Evolutionary conservation across 2,113 vertebrate species (phyloP), one percentile per base, ranked within the genome.

Genomic region (Cariama cristata): DNA sequence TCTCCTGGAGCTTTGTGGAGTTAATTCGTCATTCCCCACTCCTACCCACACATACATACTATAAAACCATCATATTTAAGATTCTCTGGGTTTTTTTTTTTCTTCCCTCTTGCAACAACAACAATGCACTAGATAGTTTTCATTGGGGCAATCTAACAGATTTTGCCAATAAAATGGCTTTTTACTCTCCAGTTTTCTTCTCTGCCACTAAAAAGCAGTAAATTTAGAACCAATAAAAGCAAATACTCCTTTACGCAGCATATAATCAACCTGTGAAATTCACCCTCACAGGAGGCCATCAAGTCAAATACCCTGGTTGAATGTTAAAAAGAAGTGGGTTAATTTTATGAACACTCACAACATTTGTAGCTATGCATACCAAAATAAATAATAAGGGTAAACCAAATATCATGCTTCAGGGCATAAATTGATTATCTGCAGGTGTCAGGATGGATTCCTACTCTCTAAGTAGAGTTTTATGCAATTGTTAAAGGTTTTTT

Each of bases 251-350:
- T 86, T 92, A 82, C 0, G 0, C 44, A 45, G 52, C 40, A 26
- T 68, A 94, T 72, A 94, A 96, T 90, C 75, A 94, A 72, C 82
- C 30, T 77, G 47, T 84, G 85, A 96, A 94, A 96, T 92, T 92
- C 42, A 90, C 44, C 53, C 60, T 92, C 82, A 79, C n/a, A 67
- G 85, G 85, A 95, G 68, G 53, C 68, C 67, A 77, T 92, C 79
- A 93, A 86, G 71, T 53, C 79, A 93, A 91, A 97, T 66, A 84
- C 56, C 11, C 64, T 67, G 26, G 52, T 5, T 94, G 95, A 95
- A 88, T 93, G 71, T 92, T 89, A 91, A 96, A 92, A 93, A 93
- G 44, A 85, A 72, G 26, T 59, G 19, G 56, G 56, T 76, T 90
- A 95, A 89, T 95, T 91, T 94, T 95, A 84, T 94, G 88, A 96